Base-by-base conservation (phyloP, 23 tunicate genomes). In the Ciona savignyi region DNA sequence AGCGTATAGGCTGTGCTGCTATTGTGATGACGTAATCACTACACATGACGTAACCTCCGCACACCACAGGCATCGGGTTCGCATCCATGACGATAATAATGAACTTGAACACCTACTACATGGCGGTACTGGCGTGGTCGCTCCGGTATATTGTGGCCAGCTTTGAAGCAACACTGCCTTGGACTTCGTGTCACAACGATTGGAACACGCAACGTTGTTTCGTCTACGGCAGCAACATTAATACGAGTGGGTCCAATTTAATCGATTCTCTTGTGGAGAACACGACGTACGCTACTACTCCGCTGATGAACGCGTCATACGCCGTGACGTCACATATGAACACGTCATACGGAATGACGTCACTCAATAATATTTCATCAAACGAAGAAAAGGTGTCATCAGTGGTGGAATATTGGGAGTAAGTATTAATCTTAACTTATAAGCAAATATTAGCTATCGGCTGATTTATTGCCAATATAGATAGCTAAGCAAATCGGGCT, bases 51-150 rank as follows among this genome's bases (percentile, higher is more conserved):
- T n/a, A n/a, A n/a, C n/a, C n/a, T n/a, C n/a, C n/a, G n/a, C 15
- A 42, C 56, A 42, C 15, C 15, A 42, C 15, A 81, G 86, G 86
- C 25, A 81, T 81, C 56, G 86, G 86, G 19, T 81, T 71, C 0
- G 86, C 86, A 4, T 81, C 74, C 48, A 65, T 76, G 23, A 76
- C 76, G 2, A 74, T 81, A 20, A 74, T 75, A 29, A 27, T 81
- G 35, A 81, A 81, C 74, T 33, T 81, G 4, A 75, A 81, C 67
- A 81, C 86, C 4, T 81, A 81, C 68, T 81, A 81, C 74, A 81
- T 81, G 86, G 35, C 86, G 4, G 66, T 81, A 1, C 73, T 81
- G 27, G 79, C 79, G 25, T 81, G 86, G 86, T 63, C 75, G 20
- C 23, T 81, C 25, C 66, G 79, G 0, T 81, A 81, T 66, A 66